Evolutionary conservation across 2,113 vertebrate species (phyloP).

Genomic region (Callipepla squamata): DNA sequence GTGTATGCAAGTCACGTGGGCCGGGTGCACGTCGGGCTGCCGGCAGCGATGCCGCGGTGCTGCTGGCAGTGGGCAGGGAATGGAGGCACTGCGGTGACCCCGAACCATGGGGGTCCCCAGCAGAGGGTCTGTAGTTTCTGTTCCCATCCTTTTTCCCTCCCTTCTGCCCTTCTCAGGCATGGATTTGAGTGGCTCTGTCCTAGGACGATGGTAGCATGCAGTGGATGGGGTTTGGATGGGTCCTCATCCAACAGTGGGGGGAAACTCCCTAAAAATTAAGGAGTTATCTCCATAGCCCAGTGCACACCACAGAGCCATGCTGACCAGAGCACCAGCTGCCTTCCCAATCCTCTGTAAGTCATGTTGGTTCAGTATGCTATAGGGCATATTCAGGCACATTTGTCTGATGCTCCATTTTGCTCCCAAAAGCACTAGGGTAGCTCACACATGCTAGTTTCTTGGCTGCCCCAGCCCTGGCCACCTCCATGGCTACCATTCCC

Average conservation of each 20-base stretch:
- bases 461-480: neutral
- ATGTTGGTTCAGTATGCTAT: neutral
- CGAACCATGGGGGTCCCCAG: neutral
- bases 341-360: neutral
- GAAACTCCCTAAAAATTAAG: neutral
- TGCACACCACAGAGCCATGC: slow-evolving; percentile 10
- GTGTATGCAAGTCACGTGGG: slow-evolving; percentile 46
- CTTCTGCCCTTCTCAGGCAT: neutral
- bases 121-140: slow-evolving; percentile 40
- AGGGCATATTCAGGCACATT: neutral
- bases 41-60: neutral
- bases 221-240: neutral
- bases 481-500: fast-evolving
- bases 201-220: neutral
- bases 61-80: neutral
- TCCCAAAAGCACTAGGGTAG: neutral
- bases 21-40: slow-evolving; percentile 45
- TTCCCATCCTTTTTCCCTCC: neutral
- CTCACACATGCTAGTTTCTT: fast-evolving
- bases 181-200: neutral
- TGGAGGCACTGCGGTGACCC: neutral
- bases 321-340: neutral
- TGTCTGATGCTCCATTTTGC: neutral
- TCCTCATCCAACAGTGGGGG: fast-evolving
- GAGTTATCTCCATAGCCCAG: neutral